These are phyloP conservation scores for Zoroaster sp. DNA, from an alignment of 53 echinoderm and acorn worm species.

Conservation along the genomic window DNA sequence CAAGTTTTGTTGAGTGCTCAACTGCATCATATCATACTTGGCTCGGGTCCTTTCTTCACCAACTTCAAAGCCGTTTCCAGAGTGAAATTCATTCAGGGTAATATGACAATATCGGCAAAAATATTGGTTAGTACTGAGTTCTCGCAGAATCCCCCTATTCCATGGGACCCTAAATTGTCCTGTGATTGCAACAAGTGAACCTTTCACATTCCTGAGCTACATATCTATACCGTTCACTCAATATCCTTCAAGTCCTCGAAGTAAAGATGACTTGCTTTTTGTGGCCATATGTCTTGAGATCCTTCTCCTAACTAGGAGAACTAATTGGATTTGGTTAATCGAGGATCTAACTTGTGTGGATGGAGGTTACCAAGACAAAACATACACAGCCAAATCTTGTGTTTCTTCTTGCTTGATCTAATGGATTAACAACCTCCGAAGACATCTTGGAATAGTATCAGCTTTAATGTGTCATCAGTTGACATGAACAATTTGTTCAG, in stretches of 20 bases:
- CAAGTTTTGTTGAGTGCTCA: neutral
- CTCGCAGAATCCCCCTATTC: slow-evolving; percentile 66
- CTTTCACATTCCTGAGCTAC: slow-evolving; percentile 9
- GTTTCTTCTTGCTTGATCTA: slow-evolving; percentile 65
- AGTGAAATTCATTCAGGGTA: slow-evolving; percentile 40
- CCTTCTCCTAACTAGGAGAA: slow-evolving; percentile 57
- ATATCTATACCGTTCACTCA: slow-evolving; percentile 47
- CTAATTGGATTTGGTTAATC: slow-evolving; percentile 63
- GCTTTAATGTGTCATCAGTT: neutral
- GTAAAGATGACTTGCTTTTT: slow-evolving; percentile 34
- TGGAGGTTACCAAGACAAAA: slow-evolving; percentile 64
- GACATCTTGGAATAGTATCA: slow-evolving; percentile 65
- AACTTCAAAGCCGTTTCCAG: slow-evolving; percentile 35
- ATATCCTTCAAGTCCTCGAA: slow-evolving; percentile 56
- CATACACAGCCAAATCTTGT: slow-evolving; percentile 69
- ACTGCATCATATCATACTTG: slow-evolving; percentile 44
- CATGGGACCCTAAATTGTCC: slow-evolving; percentile 72
- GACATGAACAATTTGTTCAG: slow-evolving; percentile 10
- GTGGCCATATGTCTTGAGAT: slow-evolving; percentile 42
- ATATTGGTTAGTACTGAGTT: slow-evolving; percentile 46
- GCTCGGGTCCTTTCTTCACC: slow-evolving; percentile 58
- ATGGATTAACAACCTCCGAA: slow-evolving; percentile 70
- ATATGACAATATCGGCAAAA: slow-evolving; percentile 62
- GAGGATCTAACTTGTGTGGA: slow-evolving; percentile 45
- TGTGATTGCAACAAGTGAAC: slow-evolving; percentile 48